phyloP scores from a whole-genome alignment of 2,113 vertebrate species.

The Bombycilla garrulus region DNA sequence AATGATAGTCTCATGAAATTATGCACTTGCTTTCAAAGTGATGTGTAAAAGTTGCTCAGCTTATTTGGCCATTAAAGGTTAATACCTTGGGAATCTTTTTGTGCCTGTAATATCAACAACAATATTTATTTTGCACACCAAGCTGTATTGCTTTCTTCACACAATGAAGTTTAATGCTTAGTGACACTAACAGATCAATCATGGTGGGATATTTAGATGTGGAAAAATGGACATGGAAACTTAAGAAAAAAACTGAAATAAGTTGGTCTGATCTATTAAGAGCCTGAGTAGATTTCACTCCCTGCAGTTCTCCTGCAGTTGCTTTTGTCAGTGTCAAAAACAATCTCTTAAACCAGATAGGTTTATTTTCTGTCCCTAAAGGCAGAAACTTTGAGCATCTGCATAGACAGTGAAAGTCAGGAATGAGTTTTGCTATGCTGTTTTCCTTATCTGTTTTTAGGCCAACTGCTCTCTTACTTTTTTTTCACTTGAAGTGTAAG shows the following conservation, averaged over 20 bases:
- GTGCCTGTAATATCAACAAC: neutral
- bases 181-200: neutral
- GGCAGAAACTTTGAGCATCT: neutral
- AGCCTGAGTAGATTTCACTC: neutral
- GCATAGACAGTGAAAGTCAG: neutral
- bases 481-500: neutral
- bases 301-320: neutral
- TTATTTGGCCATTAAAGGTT: neutral
- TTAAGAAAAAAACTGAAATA: neutral
- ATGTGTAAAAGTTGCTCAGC: neutral
- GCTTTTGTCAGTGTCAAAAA: neutral
- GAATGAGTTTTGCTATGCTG: neutral
- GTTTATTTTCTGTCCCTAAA: neutral
- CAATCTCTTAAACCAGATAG: neutral
- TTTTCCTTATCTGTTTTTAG: neutral
- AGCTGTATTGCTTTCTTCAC: neutral
- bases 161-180: neutral
- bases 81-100: neutral
- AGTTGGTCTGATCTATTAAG: neutral
- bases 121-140: neutral
- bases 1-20: neutral
- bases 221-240: neutral
- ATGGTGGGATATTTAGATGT: neutral
- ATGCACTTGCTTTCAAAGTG: neutral
- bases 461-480: neutral